Evolutionary conservation across 1,140 invertebrate species (phyloP), one percentile per base, ranked within the genome.

Genomic region (Pseudomyrmex dendroicus): DNA sequence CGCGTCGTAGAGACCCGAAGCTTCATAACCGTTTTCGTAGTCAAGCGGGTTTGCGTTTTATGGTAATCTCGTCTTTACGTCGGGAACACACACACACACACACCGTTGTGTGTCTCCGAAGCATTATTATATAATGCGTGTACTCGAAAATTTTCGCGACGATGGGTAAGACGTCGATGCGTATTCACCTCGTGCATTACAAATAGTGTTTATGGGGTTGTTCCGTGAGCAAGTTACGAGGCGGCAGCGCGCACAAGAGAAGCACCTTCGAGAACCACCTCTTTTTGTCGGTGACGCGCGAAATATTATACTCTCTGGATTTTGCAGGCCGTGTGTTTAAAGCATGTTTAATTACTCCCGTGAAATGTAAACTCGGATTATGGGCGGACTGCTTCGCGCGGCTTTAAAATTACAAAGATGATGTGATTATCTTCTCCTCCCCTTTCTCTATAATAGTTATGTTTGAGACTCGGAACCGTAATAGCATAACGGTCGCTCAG

Each of bases 321-420:
- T 80, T 80, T 80, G 72, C 66, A 54, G 76, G n/a, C n/a, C 44
- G 54, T 56, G 76, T 10, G 66, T 80, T 80, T 80, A 72, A 80
- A 80, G 44, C 54, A 57, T 70, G 67, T 80, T 72, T 80, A 80
- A 70, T 80, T 80, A 80, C 72, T 72, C 76, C 22, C 44, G n/a
- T 25, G 66, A 70, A 80, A 80, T 80, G 67, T 61, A 80, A 72
- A 80, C 44, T 56, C 20, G 56, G 68, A 80, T 80, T 80, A 72
- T 80, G 76, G 44, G 54, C 44, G 54, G 61, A 80, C 56, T 64
- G 61, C 48, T 80, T 80, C 22, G 76, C 66, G 20, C 64, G 66
- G 54, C 76, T 80, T 80, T 80, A 80, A 80, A 80, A 80, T 68
- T 80, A 80, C 76, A 44, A 80, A 80, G 20, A 22, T 70, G 76